Percentiles rank a stretch among this genome's conserved stretches.
phyloP scores from a whole-genome alignment of 2,113 vertebrate species.

The Marmota flaviventris region DNA sequence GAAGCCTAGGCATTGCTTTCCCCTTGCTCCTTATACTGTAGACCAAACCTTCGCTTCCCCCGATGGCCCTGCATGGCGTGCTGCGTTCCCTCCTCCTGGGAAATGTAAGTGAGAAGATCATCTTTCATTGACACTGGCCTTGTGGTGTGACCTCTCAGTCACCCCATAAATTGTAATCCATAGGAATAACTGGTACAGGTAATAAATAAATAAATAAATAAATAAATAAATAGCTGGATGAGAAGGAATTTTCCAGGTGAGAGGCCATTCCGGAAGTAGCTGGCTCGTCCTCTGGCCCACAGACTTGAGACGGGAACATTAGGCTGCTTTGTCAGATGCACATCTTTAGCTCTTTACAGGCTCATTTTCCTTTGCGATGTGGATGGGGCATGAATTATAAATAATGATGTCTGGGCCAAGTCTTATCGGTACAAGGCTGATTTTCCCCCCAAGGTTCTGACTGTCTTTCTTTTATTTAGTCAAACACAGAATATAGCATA shows the following conservation, averaged over 20 bases:
- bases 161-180: background rate
- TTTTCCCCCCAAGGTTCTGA: constrained; percentile 30
- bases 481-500: background rate
- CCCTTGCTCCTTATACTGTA: background rate
- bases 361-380: background rate
- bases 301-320: background rate
- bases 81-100: background rate
- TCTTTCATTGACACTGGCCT: background rate
- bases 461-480: constrained; percentile 40
- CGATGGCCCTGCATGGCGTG: background rate
- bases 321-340: background rate
- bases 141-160: background rate
- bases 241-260: background rate
- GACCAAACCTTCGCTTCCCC: background rate
- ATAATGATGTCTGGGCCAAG: constrained; percentile 28
- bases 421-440: constrained; percentile 37
- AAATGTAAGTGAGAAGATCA: background rate
- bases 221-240: background rate
- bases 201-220: too few species aligned
- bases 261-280: background rate
- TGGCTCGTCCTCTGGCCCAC: background rate
- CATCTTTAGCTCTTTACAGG: constrained; percentile 50
- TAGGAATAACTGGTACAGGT: background rate
- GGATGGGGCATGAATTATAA: constrained; percentile 54
- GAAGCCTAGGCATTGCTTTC: background rate